Base-by-base conservation (phyloP, 2,888 invertebrate genomes). In the Pilophorus perplexus region DNA sequence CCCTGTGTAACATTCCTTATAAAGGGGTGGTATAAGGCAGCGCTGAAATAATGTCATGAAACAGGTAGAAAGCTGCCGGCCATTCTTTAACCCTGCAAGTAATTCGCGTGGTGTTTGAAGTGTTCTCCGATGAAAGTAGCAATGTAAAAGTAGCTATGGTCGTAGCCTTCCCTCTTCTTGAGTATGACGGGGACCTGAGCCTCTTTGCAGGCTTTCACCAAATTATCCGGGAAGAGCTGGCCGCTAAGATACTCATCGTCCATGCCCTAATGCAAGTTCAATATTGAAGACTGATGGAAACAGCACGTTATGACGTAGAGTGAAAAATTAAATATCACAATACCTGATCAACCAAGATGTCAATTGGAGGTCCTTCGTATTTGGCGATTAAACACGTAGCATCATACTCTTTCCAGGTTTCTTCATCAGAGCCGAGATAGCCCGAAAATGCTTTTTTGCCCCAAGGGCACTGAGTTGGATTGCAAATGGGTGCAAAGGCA, bases 91-190 rank as follows among this genome's bases (percentile, higher is more conserved):
- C 20, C 55, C 5, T 44, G 28, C 16, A 93, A 82, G 76, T 85
- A 84, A 75, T 89, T 87, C 2, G 88, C 85, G 77, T 99, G 98
- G 78, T 93, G 93, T 66, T 84, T 84, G 68, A 99, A 84, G 76
- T 99, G 98, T 75, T 98, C 95, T 42, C 85, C 90, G 60, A 99
- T 87, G 77, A 92, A 98, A 0, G 92, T 85, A 0, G 94, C 82
- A 71, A 99, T 89, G 75, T 93, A 96, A 75, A 85, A 97, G 75
- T 97, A 98, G 50, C 92, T 88, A 79, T 99, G 99, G 77, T 98
- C 95, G 75, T 97, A 99, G 14, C 89, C 93, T 71, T 89, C 87
- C 8, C 90, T 82, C 74, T 85, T 80, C 72, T 89, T 85, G 14
- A 87, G 79, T 60, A 87, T 83, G 0, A 87, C 82, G 12, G 86